phyloP scores from a whole-genome alignment of 2,113 vertebrate genomes.

The Pachycephala philippinensis region DNA sequence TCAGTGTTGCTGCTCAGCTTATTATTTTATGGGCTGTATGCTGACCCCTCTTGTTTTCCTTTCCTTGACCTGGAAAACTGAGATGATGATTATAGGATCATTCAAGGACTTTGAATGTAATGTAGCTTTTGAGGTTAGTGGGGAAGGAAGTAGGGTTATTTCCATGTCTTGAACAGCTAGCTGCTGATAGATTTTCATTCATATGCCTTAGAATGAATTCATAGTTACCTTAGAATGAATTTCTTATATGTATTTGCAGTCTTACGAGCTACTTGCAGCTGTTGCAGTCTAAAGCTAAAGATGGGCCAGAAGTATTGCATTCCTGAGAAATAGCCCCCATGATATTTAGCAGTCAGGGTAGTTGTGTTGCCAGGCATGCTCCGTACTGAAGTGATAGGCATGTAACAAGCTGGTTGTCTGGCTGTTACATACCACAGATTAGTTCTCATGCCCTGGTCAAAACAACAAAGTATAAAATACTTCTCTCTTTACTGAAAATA shows the following conservation, averaged over 20 bases:
- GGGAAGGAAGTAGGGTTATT: neutral
- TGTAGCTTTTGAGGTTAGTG: neutral
- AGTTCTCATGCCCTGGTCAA: neutral
- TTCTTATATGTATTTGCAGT: neutral
- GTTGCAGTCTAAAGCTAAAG: neutral
- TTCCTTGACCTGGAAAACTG: neutral
- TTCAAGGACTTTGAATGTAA: neutral
- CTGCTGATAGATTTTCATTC: neutral
- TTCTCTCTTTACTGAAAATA: conserved; percentile 6
- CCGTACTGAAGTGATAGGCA: conserved; percentile 35
- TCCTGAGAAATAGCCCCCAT: neutral
- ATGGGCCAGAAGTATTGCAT: neutral
- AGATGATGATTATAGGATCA: neutral
- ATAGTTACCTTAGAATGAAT: neutral
- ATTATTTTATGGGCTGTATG: neutral
- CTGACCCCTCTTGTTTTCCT: neutral
- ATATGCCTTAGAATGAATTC: neutral
- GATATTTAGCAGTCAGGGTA: neutral
- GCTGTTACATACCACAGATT: conserved; percentile 54
- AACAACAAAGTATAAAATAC: neutral
- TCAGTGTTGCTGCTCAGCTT: neutral
- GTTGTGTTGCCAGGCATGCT: conserved; percentile 10
- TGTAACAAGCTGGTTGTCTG: conserved; percentile 24
- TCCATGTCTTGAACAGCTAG: neutral
- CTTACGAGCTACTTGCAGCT: neutral